Base-by-base conservation (phyloP, 2,113 vertebrate species). In the Phylloscopus whistleri region DNA sequence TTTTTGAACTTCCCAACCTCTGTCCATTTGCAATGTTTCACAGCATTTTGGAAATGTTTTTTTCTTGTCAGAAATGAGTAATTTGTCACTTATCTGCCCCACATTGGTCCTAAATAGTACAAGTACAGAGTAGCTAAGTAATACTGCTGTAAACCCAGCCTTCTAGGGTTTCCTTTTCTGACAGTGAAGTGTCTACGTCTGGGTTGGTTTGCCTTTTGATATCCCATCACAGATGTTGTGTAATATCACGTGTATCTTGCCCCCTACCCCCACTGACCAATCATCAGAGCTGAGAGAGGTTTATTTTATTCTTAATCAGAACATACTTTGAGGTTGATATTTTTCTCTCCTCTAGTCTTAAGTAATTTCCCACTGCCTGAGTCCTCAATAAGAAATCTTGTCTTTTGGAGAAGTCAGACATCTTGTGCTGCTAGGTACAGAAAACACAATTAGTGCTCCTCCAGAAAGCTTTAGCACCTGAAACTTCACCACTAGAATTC, bases 141-240 rank as follows among this genome's bases (percentile, higher is more conserved):
- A 30, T 28, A 10, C 9, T 68, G 4, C 9, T 43, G n/a, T 37
- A 87, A 85, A 69, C 11, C 9, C 17, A 85, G 18, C 3, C 13
- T 76, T 53, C n/a, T 39, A 51, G n/a, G 16, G 14, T 73, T 80
- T 52, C 27, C 17, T 69, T 64, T 68, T 10, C 35, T 60, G 19
- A 9, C 2, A 3, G 7, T 60, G 35, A 90, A 80, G 16, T 14
- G 6, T 44, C 3, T 2, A 0, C 33, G 4, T n/a, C 41, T 41
- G 19, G 8, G 13, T 49, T 56, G 51, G 7, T 13, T 85, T 76
- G 27, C 13, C 30, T 63, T 81, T 52, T 59, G 51, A 39, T 17
- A 55, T 31, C 24, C 37, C 2, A 1, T 66, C 75, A 52, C 7
- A 37, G 30, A 46, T 33, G 5, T 27, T 74, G 19, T 37, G 4